phyloP scores from a whole-genome alignment of 2,797 vertebrate genomes.

The Diplodus sargus region DNA sequence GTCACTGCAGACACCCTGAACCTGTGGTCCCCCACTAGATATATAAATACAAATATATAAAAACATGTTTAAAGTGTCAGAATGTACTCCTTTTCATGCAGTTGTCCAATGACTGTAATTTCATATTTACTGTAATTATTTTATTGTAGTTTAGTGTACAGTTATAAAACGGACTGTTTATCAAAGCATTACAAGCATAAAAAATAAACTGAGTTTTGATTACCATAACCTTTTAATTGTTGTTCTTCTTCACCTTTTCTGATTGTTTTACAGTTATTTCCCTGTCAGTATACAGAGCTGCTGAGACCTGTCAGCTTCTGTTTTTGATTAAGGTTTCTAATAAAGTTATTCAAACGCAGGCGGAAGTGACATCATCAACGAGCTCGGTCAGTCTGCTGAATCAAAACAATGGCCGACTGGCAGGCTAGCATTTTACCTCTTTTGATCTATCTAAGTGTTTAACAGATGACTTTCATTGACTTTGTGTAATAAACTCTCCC shows the following conservation, averaged over 20 bases:
- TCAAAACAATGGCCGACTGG: slow-evolving; percentile 78
- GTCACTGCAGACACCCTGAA: slow-evolving; percentile 49
- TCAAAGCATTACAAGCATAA: slow-evolving; percentile 68
- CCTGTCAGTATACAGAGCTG: background rate
- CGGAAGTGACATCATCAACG: slow-evolving; percentile 72
- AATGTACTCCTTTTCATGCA: slow-evolving; percentile 67
- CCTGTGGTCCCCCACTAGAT: slow-evolving; percentile 38
- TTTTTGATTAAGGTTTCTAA: slow-evolving; percentile 19
- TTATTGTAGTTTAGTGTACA: slow-evolving; percentile 84
- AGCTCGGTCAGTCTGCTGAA: slow-evolving; percentile 43
- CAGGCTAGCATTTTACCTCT: background rate
- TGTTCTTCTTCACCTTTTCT: slow-evolving; percentile 27
- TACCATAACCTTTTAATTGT: slow-evolving; percentile 56
- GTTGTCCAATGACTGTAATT: slow-evolving; percentile 73
- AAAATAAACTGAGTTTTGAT: slow-evolving; percentile 79
- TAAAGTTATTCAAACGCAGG: slow-evolving; percentile 60
- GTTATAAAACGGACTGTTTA: slow-evolving; percentile 76
- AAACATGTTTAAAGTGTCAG: slow-evolving; percentile 43
- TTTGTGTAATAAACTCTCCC: background rate
- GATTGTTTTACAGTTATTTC: background rate
- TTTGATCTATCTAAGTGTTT: slow-evolving; percentile 21
- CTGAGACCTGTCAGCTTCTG: background rate
- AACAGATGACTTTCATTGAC: background rate
- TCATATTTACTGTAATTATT: slow-evolving; percentile 78
- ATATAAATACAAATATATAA: slow-evolving; percentile 38